A percentile compares a stretch with the other conserved stretches of the same genome.
These are phyloP conservation scores for Gyrodactylus bullatarudis DNA, from an alignment of 1,140 invertebrate genomes.

Conservation along the genomic window DNA sequence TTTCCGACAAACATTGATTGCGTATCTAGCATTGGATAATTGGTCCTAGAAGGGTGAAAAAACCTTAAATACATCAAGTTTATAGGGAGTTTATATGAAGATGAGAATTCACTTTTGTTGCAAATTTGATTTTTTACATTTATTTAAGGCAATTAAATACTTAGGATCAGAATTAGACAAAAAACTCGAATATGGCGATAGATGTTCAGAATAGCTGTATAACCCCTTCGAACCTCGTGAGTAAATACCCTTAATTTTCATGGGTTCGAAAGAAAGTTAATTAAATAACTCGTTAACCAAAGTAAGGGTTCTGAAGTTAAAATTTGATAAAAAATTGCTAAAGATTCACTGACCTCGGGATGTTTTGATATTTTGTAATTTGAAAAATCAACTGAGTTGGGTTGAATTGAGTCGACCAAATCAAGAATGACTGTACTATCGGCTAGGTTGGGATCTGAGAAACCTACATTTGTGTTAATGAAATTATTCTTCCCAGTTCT, in stretches of 20 bases:
- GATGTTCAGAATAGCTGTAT: no score
- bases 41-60: slow-evolving; percentile 34
- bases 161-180: background rate
- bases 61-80: background rate
- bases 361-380: background rate
- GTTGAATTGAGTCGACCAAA: slow-evolving; percentile 55
- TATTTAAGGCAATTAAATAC: background rate
- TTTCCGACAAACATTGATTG: slow-evolving; percentile 78
- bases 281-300: no score
- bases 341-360: background rate
- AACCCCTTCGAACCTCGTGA: no score
- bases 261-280: no score
- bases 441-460: background rate
- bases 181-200: no score
- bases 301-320: no score
- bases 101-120: background rate
- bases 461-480: background rate
- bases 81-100: background rate
- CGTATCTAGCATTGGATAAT: slow-evolving; percentile 84
- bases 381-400: slow-evolving; percentile 26
- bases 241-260: no score
- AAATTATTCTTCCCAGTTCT: background rate
- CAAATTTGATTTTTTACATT: background rate
- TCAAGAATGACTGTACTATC: slow-evolving; percentile 1
- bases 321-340: no score